Evolutionary conservation across 2,888 invertebrate genomes (phyloP), one percentile per base, ranked within the genome.

Genomic region (Epirrhoe tristata): DNA sequence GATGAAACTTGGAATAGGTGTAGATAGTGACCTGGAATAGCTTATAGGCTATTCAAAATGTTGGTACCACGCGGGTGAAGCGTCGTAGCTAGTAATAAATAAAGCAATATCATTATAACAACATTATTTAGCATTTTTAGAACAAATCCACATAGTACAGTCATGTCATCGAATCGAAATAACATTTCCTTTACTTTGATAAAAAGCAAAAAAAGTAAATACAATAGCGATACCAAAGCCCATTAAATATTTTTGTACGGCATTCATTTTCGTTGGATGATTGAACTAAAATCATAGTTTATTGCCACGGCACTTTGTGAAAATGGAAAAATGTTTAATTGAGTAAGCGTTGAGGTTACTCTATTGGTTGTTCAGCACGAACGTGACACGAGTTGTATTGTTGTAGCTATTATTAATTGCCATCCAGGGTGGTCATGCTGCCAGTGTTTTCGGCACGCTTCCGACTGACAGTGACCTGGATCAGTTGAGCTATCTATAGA

Each of bases 261-360:
- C 43, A 31, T 24, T 50, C 14, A 39, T 43, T 43, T 43, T 43
- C 39, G 51, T 43, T 62, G 39, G 55, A 51, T 62, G 63, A 67
- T 66, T 58, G 58, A 31, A 55, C 66, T 54, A 54, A 67, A 66
- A 62, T 43, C 43, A 17, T 63, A 57, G 59, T 66, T 63, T 57
- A 69, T 59, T 46, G 63, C 10, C 39, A 43, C 51, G 24, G 58
- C 56, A 54, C 50, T 60, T 55, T 62, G 63, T 58, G 53, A 63
- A 69, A 69, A 69, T 63, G 57, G 50, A 60, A 50, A 69, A 63
- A 69, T 63, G 66, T 58, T n/a, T 61, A 48, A 60, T 59, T 39
- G 46, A 48, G 67, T 48, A 52, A 67, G 56, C 57, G 24, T 12
- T 43, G 39, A 43, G 39, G 39, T 43, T 5, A 43, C 39, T 43